Base-by-base conservation (phyloP, 2,888 invertebrate genomes). In the Euspilapteryx auroguttella region DNA sequence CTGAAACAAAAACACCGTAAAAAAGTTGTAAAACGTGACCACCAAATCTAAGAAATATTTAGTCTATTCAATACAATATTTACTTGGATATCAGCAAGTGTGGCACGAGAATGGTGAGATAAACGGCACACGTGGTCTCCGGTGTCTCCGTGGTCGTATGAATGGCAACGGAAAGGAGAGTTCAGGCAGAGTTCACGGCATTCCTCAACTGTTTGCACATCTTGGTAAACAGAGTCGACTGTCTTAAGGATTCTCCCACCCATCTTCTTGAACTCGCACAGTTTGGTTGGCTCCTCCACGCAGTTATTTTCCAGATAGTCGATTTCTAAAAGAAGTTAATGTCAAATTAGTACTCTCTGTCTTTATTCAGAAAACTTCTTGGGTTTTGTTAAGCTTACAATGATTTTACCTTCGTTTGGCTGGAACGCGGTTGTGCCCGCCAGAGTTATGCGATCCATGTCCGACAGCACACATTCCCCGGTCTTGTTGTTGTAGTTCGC, bases 241-340 rank as follows among this genome's bases (percentile, higher is more conserved):
- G 94, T 94, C 68, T 94, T 94, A 38, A 94, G 68, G 43, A 94
- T 94, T 47, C 90, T 86, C 9, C 93, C 93, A 23, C 82, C 82
- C 57, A 91, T 81, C 54, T 91, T 89, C 65, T 93, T 92, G 76
- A 94, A 95, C 66, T 94, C 94, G 69, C 94, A 94, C 36, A 94
- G 78, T 59, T 92, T 93, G 27, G 90, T 90, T n/a, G 94, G 93
- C 51, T 94, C 94, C 48, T 92, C 92, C 20, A 93, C 91, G 62
- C 93, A 94, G 59, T 93, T 91, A 66, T 93, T 94, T 63, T 94
- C 93, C 71, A 94, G 80, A 66, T 92, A 94, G 54, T 94, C 93
- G 48, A 81, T 69, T 37, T 76, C 78, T 78, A 41, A 21, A 50
- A 42, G 21, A 7, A 37, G 33, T 31, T 24, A 25, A 22, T 23